Evolutionary conservation across 1,140 invertebrate genomes (phyloP), one percentile per base, ranked within the genome.

Genomic region (Matsumurasca onukii): DNA sequence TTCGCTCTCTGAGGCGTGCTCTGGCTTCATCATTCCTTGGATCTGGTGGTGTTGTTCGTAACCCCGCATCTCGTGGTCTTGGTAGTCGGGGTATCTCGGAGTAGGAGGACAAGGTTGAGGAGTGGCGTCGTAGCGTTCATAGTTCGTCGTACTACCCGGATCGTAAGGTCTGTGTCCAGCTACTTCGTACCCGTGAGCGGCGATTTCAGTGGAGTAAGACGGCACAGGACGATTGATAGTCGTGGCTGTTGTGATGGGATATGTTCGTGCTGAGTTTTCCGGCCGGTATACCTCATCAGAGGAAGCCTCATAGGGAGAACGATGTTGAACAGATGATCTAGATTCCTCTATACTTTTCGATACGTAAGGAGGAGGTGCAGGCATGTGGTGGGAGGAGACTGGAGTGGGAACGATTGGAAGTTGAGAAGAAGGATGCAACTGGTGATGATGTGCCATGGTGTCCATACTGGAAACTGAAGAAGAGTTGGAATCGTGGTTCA

Each of bases 391-490:
- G 29, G 69, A 67, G 15, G 69, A 65, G 5, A 67, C 68, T 1
- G 72, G 72, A 13, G 70, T 66, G 22, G 73, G 70, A 9, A 68
- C 67, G 1, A 67, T 64, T 2, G 72, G 67, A 22, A 70, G 22
- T 49, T 67, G 64, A 1, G 49, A 27, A 29, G 76, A 73, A 15
- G 79, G 73, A 62, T 80, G 79, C 25, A 78, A 77, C 55, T 77
- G 77, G 27, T 78, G 77, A 55, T 82, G 73, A 73, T 79, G 72
- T 30, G 75, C 73, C 80, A 86, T 85, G 66, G 87, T 84, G 75
- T 91, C 89, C 86, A 90, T 88, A 73, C 85, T 88, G 20, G 89
- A 89, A 77, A 87, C 82, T 25, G 86, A 88, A 2, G 86, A 87
- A 9, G 89, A 91, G 78, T 91, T 90, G 0, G 86, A 88, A 72